phyloP scores from a whole-genome alignment of 2,888 invertebrate genomes.

The Drosophila birchii region DNA sequence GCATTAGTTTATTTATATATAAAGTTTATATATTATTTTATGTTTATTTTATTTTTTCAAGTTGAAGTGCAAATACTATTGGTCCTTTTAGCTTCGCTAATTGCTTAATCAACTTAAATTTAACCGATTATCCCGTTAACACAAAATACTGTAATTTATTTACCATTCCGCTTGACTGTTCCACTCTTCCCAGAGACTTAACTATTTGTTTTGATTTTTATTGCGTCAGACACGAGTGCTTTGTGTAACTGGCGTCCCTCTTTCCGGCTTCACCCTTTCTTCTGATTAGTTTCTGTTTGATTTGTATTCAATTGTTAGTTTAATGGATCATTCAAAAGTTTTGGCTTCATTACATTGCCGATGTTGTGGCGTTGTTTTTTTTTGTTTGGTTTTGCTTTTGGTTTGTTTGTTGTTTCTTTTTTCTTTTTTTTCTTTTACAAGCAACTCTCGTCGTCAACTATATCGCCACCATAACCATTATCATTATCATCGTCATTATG shows the following conservation, averaged over 20 bases:
- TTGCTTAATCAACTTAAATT: not conserved
- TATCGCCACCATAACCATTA: constrained; percentile 26
- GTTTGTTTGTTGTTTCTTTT: not conserved
- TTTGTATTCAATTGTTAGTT: constrained; percentile 44
- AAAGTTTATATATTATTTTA: not conserved
- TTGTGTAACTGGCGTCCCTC: constrained; percentile 1
- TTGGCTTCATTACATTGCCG: constrained; percentile 15
- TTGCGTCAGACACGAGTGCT: constrained; percentile 24
- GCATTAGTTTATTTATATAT: too few relatives aligned
- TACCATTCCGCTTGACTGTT: not conserved
- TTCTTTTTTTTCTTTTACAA: not conserved
- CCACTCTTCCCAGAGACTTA: constrained; percentile 5
- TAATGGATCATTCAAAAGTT: constrained; percentile 40
- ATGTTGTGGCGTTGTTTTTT: constrained; percentile 7
- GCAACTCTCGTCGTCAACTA: constrained; percentile 18
- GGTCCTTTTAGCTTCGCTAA: not conserved
- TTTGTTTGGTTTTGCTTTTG: too few relatives aligned
- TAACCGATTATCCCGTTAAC: not conserved
- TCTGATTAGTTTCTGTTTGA: constrained; percentile 39
- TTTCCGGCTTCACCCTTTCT: constrained; percentile 12
- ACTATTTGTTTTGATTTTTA: constrained; percentile 15
- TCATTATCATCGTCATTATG: constrained; percentile 24
- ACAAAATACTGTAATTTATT: not conserved
- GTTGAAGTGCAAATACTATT: not conserved
- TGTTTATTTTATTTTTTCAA: not conserved